Base-by-base conservation (phyloP, 2,888 invertebrate species). In the Kuschelorhynchus macadamiae region DNA sequence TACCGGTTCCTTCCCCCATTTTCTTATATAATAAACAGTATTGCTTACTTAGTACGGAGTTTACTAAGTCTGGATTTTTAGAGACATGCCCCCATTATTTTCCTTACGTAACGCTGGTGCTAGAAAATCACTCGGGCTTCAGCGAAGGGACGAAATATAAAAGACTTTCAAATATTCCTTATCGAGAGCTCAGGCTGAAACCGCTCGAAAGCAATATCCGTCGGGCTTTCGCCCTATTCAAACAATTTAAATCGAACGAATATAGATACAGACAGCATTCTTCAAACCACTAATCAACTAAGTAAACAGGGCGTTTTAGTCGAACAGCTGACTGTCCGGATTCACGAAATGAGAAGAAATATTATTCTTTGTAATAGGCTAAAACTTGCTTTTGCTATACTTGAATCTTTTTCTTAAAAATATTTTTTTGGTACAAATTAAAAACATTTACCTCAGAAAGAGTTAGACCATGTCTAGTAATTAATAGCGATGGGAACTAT, bases 251-350 rank as follows among this genome's bases (percentile, higher is more conserved):
- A 44, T 59, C 50, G 57, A 14, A 20, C 30, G 41, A 17, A 42
- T 53, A 47, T 53, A 59, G 59, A 59, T 55, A 56, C 67, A 67
- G 36, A 61, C 61, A 67, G 17, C 55, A 67, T 67, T 67, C 61
- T 67, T 67, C 67, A 53, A 67, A 60, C 60, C 66, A 60, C 59
- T 67, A 67, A 67, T 67, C 61, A 67, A 67, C 67, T 67, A 67
- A 61, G 61, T 67, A 67, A 67, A 67, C 60, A 67, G 18, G 49
- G 33, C 67, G 55, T 61, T 67, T 49, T 46, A 46, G 25, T 67
- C 55, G 61, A 66, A 60, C 61, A 56, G 61, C 67, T 55, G 49
- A 53, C 33, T 53, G 42, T 42, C 52, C 61, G 21, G 50, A 56
- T 21, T 17, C 61, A 46, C 47, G 44, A 61, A 55, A 50, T 20